Evolutionary conservation across 2,888 invertebrate genomes (phyloP).

Genomic region (Rhyacophila evoluta): DNA sequence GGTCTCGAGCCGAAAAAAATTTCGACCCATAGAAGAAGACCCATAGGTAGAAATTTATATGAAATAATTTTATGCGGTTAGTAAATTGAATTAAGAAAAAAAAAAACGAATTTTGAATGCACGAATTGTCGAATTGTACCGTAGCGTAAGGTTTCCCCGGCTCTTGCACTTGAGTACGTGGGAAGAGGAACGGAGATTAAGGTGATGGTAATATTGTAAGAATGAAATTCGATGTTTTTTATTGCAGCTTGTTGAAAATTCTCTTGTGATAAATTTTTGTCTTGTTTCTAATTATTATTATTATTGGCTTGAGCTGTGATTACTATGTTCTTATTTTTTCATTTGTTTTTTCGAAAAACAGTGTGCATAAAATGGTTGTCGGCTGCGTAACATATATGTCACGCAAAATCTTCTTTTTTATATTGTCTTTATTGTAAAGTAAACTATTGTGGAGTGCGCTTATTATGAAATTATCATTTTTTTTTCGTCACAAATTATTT

Average conservation of each 20-base stretch:
- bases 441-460: not conserved
- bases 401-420: not conserved
- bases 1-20: too few relatives aligned
- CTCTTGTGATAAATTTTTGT: not conserved
- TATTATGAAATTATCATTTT: not conserved
- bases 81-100: too few relatives aligned
- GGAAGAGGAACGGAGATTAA: not conserved
- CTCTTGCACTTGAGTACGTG: too few relatives aligned
- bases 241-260: not conserved
- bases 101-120: too few relatives aligned
- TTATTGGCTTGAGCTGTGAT: not conserved
- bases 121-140: too few relatives aligned
- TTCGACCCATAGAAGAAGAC: too few relatives aligned
- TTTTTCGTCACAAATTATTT: too few relatives aligned
- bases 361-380: not conserved
- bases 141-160: too few relatives aligned
- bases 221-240: not conserved
- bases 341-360: not conserved
- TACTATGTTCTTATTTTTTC: not conserved
- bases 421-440: not conserved
- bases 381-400: not conserved
- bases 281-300: not conserved
- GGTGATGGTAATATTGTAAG: not conserved
- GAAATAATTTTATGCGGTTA: too few relatives aligned
- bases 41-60: too few relatives aligned